Evolutionary conservation across 2,113 vertebrate genomes (phyloP), one percentile per base, ranked within the genome.

Genomic region (Myotis lucifugus): DNA sequence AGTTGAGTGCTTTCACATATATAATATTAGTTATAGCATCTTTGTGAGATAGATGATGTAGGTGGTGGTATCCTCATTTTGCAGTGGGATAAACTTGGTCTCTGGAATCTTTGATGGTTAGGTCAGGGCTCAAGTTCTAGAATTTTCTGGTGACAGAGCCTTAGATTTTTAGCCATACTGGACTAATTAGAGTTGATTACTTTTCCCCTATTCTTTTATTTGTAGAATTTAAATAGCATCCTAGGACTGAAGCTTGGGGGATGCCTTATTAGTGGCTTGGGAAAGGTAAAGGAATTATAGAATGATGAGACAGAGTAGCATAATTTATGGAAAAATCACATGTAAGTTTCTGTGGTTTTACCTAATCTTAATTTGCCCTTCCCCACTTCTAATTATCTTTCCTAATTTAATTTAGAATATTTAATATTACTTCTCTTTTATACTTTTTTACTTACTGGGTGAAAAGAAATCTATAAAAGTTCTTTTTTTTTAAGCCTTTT

Each of bases 381-480:
- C 34, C 59, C 32, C 37, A 82, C 91, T 85, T 93, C 27, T 91
- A 85, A 70, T 90, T 90, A 56, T 42, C 40, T 13, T 94, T 34
- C 25, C 17, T 90, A 82, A 79, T 32, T 82, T 76, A 70, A 85
- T 25, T 85, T 70, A 61, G n/a, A 72, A 59, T 78, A 56, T 91
- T 85, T 90, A 52, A n/a, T 91, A 52, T 25, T 93, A 18, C 11
- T 61, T 27, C 19, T 87, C 4, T 64, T 90, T 66, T 77, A 56
- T 23, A 56, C 46, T 66, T 79, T 93, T 15, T 88, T 21, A 32
- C 13, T 76, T 52, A 93, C 8, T 94, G n/a, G 76, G 59, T 94
- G 54, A 76, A 81, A 61, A 77, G 74, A 72, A 88, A 74, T 85
- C 37, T 88, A 11, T 42, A 66, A 67, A 88, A 96, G 19, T 48